Base-by-base conservation (phyloP, 2,113 vertebrate species). In the Ibidorhyncha struthersii region DNA sequence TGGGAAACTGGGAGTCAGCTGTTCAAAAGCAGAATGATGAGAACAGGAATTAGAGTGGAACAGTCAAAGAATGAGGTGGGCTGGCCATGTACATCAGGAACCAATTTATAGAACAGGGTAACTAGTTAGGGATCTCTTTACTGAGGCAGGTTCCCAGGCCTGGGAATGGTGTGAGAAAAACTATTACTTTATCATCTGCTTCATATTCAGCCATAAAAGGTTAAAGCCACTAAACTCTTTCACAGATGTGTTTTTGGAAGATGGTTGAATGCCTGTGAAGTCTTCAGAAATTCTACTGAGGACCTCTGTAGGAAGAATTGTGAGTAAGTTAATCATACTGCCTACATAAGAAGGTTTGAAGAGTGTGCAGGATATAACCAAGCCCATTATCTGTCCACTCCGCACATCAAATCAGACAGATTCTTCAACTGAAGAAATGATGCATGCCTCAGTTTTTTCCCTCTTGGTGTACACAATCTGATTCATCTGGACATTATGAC, bases 381-480 rank as follows among this genome's bases (percentile, higher is more conserved):
- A 80, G 8, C 3, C 22, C 19, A 18, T 56, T 52, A 90, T 36
- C 40, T 66, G 43, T 61, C 29, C 6, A 4, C 70, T 69, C 36
- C 56, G 45, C 26, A 61, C 36, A 66, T 43, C 36, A 47, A 21
- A 67, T 74, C 38, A 59, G 55, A 56, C 12, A 82, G 16, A 5
- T 43, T 71, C 30, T 82, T 10, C 11, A 12, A 43, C 15, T 79
- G 41, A 69, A 89, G 47, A 23, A 77, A 84, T 47, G 9, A 50
- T 36, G 23, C 6, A 6, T 40, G 6, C 38, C 32, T 86, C 32
- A 7, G 2, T 62, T 45, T 7, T 77, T 63, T 19, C 18, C 3
- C 3, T 76, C 43, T 53, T 0, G 0, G 5, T 25, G 8, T 30
- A 50, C 23, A 59, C 25, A 50, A 1, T 55, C 14, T 4, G 10